Evolutionary conservation across 2,797 vertebrate species (phyloP).

Genomic region (Steatocranus sp.): DNA sequence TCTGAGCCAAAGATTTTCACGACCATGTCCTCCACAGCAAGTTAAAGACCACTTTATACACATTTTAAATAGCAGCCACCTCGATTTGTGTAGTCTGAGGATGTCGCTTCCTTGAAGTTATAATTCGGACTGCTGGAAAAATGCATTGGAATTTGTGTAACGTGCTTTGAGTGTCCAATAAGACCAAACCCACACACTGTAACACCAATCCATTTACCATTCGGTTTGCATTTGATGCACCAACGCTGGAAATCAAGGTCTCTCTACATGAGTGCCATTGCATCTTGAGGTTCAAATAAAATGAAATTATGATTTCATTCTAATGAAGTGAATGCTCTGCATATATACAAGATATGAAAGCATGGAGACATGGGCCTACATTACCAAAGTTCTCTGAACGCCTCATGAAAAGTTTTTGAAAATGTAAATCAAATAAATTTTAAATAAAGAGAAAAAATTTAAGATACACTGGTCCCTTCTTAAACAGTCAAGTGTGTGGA

Average conservation of each 20-base stretch:
- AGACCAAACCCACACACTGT: background rate
- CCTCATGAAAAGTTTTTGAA: background rate
- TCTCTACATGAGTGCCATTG: background rate
- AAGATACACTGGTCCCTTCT: background rate
- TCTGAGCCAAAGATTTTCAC: background rate
- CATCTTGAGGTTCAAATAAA: background rate
- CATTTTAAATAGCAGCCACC: background rate
- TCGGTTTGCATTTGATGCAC: background rate
- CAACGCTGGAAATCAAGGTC: background rate
- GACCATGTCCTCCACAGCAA: background rate
- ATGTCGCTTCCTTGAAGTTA: background rate
- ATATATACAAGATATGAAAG: background rate
- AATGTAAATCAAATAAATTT: background rate
- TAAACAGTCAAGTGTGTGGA: background rate
- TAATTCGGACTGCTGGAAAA: background rate
- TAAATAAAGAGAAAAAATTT: background rate
- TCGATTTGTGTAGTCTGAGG: background rate
- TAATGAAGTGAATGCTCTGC: background rate
- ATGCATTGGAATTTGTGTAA: background rate
- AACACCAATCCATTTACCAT: background rate
- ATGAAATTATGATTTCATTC: background rate
- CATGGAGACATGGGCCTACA: background rate
- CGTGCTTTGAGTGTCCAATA: background rate
- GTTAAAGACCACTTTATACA: background rate
- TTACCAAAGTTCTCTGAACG: background rate